Evolutionary conservation across 2,797 vertebrate genomes (phyloP), one percentile per base, ranked within the genome.

Genomic region (Hoplostethus mediterraneus): DNA sequence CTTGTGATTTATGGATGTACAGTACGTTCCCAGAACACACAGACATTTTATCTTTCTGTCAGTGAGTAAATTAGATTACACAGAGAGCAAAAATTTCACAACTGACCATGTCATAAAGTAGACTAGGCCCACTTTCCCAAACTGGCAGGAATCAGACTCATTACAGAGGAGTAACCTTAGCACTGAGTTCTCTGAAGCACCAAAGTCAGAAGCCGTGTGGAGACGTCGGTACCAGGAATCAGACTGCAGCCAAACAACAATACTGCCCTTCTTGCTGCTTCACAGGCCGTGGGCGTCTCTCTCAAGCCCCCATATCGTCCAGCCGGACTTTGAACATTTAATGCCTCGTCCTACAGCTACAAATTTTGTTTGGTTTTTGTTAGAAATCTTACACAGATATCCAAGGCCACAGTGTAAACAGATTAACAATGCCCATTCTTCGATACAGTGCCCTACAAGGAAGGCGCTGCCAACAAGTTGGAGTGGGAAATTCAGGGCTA

Each of bases 181-280:
- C 68, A 64, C 63, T 66, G 60, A 87, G 81, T 69, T 79, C 68
- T 72, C 2, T 68, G 69, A 81, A 66, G 6, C 71, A 80, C 77
- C 56, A 57, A 68, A 75, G 77, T 75, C 73, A 45, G 61, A 84
- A 63, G 58, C 73, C 61, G 74, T 51, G 71, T 42, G 87, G 94
- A 81, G 94, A 94, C 63, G 84, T 87, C 87, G 62, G 93, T 91
- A 92, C 94, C 94, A 92, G 90, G 90, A 81, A 60, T 36, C 81
- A 64, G 77, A 83, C 80, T 40, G 44, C 57, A 63, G 70, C 63
- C 65, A 77, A 81, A 80, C 82, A 88, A 92, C 92, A 93, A 89
- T 91, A 88, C 88, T 69, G 63, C 79, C 85, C 77, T 91, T 93
- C 89, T 81, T 89, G 80, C 81, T 67, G 81, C 71, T 60, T 83